Base-by-base conservation (phyloP, 2,797 vertebrate genomes). In the Amazona ochrocephala region DNA sequence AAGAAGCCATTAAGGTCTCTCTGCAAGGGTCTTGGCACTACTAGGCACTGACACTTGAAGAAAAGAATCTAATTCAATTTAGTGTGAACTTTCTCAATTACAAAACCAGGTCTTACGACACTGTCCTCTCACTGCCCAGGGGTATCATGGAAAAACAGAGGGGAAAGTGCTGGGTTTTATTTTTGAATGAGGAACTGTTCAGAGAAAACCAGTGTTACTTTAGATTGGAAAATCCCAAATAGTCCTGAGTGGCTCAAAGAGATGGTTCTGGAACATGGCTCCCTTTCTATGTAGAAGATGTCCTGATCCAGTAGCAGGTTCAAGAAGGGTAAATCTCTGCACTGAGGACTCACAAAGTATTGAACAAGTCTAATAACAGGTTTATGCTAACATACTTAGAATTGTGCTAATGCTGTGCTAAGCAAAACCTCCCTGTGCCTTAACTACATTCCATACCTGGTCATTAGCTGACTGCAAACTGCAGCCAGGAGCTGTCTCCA, bases 11-110 rank as follows among this genome's bases (percentile, higher is more conserved):
- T 72, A 73, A 87, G 41, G 19, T 74, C 22, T 91, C 66, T 79
- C 73, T 85, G 75, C 39, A 81, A 67, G 66, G 60, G 61, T 77
- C 87, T 92, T 94, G 93, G 82, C 84, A 85, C 84, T 87, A 64
- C 47, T 72, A 65, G 72, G 79, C 65, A 76, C 50, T 60, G 45
- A 77, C 73, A 56, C 48, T 82, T 50, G 32, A 12, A 30, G 9
- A 7, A 30, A 80, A 79, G 73, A 62, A 41, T 7, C 5, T 17
- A 61, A 70, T 60, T 80, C 34, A 30, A 29, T 86, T 90, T 78
- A 41, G 56, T 64, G 3, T 56, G 42, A 82, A 50, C 66, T 91
- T 80, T 65, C 48, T 65, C 42, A 53, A 1, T 89, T 84, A 42
- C 56, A 70, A 41, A 81, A 37, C 4, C 53, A 12, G 30, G 22